These are phyloP conservation scores for Crypturellus undulatus DNA, from an alignment of 2,113 vertebrate species.

Conservation along the genomic window DNA sequence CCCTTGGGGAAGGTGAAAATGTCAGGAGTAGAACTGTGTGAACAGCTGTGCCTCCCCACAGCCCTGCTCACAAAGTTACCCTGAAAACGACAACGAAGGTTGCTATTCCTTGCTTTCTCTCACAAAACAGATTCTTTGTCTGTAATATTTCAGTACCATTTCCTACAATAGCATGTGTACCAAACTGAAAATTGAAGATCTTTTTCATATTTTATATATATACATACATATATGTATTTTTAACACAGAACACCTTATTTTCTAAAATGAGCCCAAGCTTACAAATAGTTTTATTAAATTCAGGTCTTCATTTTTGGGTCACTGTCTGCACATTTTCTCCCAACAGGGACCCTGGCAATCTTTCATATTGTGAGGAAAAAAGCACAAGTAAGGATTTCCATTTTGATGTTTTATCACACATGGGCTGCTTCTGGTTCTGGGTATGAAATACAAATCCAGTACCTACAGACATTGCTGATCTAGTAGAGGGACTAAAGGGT, in stretches of 20 bases:
- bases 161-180: neutral
- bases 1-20: neutral
- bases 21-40: neutral
- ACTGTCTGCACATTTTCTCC: neutral
- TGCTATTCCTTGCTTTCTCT: neutral
- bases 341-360: neutral
- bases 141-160: neutral
- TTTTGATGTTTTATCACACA: conserved; percentile 32
- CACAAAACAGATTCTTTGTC: neutral
- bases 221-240: no score
- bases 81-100: neutral
- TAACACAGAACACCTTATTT: neutral
- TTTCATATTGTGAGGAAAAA: neutral
- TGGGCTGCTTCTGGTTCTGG: neutral
- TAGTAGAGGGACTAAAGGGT: conserved; percentile 28
- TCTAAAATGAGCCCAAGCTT: neutral
- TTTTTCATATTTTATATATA: neutral
- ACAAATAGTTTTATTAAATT: neutral
- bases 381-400: neutral
- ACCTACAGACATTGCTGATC: conserved; percentile 17
- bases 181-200: neutral
- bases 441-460: neutral
- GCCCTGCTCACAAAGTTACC: neutral
- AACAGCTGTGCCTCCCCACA: neutral
- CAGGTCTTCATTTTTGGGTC: neutral